A percentile compares a stretch with the other conserved stretches of the same genome.
These are phyloP conservation scores for Eurystomus glaucurus DNA, from an alignment of 2,797 vertebrate species.

Conservation along the genomic window DNA sequence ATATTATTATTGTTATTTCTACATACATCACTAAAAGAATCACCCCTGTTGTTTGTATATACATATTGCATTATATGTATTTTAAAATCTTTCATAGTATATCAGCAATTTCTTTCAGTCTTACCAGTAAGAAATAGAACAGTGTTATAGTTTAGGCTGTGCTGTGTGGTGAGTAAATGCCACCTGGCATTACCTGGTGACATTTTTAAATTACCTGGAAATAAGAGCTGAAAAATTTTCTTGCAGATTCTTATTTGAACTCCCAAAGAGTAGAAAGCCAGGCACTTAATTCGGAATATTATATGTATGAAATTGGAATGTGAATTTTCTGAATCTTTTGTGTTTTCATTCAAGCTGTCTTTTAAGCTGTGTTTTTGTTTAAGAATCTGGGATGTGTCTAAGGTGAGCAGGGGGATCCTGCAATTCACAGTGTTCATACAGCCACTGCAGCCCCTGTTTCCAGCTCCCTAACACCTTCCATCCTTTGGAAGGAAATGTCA, in stretches of 20 bases:
- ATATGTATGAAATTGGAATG: background rate
- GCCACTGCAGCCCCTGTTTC: background rate
- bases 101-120: background rate
- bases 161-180: background rate
- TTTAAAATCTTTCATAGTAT: background rate
- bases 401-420: background rate
- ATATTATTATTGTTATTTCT: background rate
- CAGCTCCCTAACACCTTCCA: background rate
- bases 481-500: background rate
- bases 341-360: background rate
- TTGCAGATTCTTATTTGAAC: background rate
- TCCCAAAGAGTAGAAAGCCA: background rate
- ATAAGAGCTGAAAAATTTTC: background rate
- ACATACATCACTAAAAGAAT: background rate
- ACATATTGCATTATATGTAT: background rate
- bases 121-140: background rate
- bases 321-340: background rate
- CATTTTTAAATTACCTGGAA: background rate
- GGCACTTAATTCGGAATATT: background rate
- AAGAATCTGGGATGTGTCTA: background rate
- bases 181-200: background rate
- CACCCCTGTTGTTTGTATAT: background rate
- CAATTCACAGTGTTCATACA: accelerated
- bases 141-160: background rate
- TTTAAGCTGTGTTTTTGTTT: background rate